Evolutionary conservation across 2,888 invertebrate genomes (phyloP), one percentile per base, ranked within the genome.

Genomic region (Cosmopolites sordidus): DNA sequence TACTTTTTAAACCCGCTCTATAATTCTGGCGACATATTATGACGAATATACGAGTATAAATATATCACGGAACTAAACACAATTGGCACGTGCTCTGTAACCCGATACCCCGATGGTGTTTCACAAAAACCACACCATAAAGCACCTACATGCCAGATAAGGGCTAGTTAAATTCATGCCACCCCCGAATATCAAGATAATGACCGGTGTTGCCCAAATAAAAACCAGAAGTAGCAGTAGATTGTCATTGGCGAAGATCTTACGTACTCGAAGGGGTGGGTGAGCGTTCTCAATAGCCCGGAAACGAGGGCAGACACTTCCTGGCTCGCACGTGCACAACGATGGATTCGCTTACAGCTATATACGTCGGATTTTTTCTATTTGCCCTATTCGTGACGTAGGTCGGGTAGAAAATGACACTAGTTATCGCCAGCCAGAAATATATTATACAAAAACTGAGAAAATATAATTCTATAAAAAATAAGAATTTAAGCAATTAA

Each of bases 161-260:
- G 18, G 48, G 51, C 51, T 44, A 41, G 55, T 55, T 51, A 55
- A 51, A 51, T 45, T 33, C 42, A 45, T 48, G 52, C 56, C 56
- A 55, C 56, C 56, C 51, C 56, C 56, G 43, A 56, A 56, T 51
- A 56, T 56, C 56, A 51, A 17, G 56, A 56, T 56, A 56, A 56
- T 45, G 52, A 49, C 42, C 48, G 48, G 43, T 56, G 56, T 56
- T 56, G 56, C 51, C 56, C 56, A 56, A 56, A 48, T 51, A 56
- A 33, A 22, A 44, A 52, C 45, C 17, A 51, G 45, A 56, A 56
- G 56, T 56, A 51, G 48, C 51, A 43, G 30, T 46, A 42, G 46
- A 46, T 54, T 43, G 22, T 50, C 33, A 39, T 47, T 33, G 33
- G 33, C 12, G 4, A 3, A 5, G n/a, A 33, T 9, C 8, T 3